phyloP scores from a whole-genome alignment of 2,113 vertebrate species.

The Brachionichthys hirsutus region DNA sequence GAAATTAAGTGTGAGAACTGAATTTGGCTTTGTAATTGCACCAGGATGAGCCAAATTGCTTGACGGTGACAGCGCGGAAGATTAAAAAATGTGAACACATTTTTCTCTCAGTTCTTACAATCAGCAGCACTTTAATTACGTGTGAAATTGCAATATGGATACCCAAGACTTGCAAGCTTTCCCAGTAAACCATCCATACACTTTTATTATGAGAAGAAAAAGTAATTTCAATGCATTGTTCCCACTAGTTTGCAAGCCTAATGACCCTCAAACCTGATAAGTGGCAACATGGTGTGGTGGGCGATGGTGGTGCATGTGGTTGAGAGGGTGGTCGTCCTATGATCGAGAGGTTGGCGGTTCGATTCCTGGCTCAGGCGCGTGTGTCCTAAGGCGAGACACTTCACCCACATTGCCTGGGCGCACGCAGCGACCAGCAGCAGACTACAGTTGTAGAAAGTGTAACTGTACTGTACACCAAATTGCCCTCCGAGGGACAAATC shows the following conservation, averaged over 20 bases:
- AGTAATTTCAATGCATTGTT: too few species aligned
- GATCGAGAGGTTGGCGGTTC: too few species aligned
- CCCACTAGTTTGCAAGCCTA: conserved; percentile 9
- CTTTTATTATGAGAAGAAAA: conserved; percentile 5
- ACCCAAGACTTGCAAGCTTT: conserved; percentile 1
- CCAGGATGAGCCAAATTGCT: conserved; percentile 23
- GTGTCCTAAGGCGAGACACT: too few species aligned
- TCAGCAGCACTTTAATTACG: conserved; percentile 15
- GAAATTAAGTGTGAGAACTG: conserved; percentile 10
- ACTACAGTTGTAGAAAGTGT: too few species aligned
- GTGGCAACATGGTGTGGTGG: background rate
- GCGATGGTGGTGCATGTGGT: too few species aligned
- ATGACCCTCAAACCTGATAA: background rate
- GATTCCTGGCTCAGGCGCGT: too few species aligned
- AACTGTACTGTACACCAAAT: too few species aligned
- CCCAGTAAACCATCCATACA: conserved; percentile 21
- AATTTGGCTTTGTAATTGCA: conserved; percentile 23
- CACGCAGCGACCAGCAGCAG: too few species aligned
- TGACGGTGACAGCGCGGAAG: background rate
- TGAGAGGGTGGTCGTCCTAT: too few species aligned
- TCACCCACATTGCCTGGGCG: too few species aligned
- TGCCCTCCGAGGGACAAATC: too few species aligned
- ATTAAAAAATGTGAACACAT: conserved; percentile 23
- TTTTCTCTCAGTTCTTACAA: conserved; percentile 6
- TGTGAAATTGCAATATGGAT: conserved; percentile 33